Evolutionary conservation across 2,797 vertebrate species (phyloP), one percentile per base, ranked within the genome.

Genomic region (Pteronotus mesoamericanus): DNA sequence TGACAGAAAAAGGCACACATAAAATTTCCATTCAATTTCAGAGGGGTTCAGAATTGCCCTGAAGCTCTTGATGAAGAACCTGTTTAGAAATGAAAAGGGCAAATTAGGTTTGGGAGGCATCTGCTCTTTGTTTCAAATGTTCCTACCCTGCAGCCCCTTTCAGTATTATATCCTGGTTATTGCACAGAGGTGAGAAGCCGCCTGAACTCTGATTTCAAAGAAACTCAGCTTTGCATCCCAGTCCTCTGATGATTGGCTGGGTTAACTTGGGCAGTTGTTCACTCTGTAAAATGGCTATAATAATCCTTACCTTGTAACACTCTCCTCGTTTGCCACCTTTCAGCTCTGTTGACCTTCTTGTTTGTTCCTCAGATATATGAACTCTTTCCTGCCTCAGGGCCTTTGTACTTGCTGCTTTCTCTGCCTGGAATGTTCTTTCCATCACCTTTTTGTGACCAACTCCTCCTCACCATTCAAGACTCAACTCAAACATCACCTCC

Each of bases 11-110:
- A 84, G 39, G 24, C 78, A 83, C 68, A 87, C 64, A 86, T 53
- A 29, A 61, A 94, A 84, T 93, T 96, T 87, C 59, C 68, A 71
- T 91, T 95, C 88, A 83, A 37, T 92, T 96, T 78, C 55, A 44
- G 59, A 90, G 15, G 66, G 83, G 55, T 69, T 93, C 94, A 72
- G 29, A 11, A 44, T 44, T 75, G 69, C 39, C 77, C 32, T 55
- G 84, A 90, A 68, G 80, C 39, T 83, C 83, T 29, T 71, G 86
- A 37, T 78, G 69, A 95, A 93, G 82, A 96, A 21, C 59, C 48
- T 46, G 90, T 89, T 91, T 71, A 86, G 82, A 88, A 95, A 88
- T 71, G 55, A 53, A 88, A 94, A 64, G 94, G 91, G 74, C 61
- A 69, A 86, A 46, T 91, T 82, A 86, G 85, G 34, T 66, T 93